Base-by-base conservation (phyloP, 2,113 vertebrate genomes). In the Ranitomeya imitator region DNA sequence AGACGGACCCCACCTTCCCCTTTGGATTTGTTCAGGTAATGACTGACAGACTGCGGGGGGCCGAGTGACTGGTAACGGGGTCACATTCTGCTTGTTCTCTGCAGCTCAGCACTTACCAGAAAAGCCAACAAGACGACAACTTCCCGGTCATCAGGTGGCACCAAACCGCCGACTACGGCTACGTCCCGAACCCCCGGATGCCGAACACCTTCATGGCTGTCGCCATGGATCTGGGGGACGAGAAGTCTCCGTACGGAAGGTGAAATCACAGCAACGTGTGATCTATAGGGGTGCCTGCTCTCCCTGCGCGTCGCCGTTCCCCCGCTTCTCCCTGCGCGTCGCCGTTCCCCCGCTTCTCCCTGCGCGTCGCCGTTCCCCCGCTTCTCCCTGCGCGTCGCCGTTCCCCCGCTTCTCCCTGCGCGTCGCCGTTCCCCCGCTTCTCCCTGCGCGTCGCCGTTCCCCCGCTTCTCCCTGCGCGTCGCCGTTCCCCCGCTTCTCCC, bases 21-120 rank as follows among this genome's bases (percentile, higher is more conserved):
- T 98, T 99, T 37, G 98, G 97, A 78, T 99, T 99, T 2, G 97
- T 98, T 23, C 97, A 99, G 96, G 98, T 98, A 89, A 85, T 59
- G 57, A 19, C 79, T 0, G 3, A 52, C 1, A n/a, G 21, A 54
- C 52, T 16, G 18, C 18, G n/a, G 71, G 31, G 71, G 13, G 9
- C 16, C 15, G 15, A 6, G 0, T 7, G 1, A 37, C 26, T 73
- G 26, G 15, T 18, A 16, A 74, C 0, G 31, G 45, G 37, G 7
- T 45, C 9, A 74, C 6, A 16, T 45, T 74, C 61, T 51, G 19
- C 2, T 45, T 45, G 37, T 45, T 10, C 2, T n/a, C 26, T 88
- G 3, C 90, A 99, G 98, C 91, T 99, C 65, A 95, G 93, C 84
- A 96, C 96, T 0, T 21, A 69, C 23, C 19, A 0, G 15, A 92